These are phyloP conservation scores for Psophia crepitans DNA, from an alignment of 2,113 vertebrate species.

Conservation along the genomic window DNA sequence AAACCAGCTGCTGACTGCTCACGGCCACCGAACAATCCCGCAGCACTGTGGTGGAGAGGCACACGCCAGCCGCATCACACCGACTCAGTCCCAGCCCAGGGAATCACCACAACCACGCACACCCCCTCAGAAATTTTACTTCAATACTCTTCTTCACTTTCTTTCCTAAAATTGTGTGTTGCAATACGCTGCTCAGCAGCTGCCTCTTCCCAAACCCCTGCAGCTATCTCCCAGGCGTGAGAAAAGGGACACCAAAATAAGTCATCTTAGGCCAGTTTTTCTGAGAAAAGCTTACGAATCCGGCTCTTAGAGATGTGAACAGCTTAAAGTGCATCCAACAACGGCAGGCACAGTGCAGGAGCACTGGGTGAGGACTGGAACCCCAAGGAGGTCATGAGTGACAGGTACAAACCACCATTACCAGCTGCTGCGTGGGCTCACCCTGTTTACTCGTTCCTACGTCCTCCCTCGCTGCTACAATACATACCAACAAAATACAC, in stretches of 20 bases:
- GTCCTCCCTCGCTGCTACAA: neutral
- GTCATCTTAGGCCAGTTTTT: neutral
- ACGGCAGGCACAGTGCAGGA: neutral
- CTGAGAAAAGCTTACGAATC: neutral
- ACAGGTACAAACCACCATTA: neutral
- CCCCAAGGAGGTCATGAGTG: neutral
- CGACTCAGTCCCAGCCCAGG: accelerated
- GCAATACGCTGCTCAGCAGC: neutral
- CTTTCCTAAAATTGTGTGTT: neutral
- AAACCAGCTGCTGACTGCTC: neutral
- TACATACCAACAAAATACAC: neutral
- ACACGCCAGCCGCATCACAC: neutral
- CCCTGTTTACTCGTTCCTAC: accelerated
- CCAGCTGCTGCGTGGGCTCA: neutral
- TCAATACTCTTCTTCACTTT: neutral
- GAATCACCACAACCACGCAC: accelerated
- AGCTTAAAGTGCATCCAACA: neutral
- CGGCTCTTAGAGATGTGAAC: accelerated
- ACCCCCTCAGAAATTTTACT: neutral
- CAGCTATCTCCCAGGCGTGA: neutral
- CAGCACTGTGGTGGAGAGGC: neutral
- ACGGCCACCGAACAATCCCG: accelerated
- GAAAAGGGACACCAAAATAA: neutral
- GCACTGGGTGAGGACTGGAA: neutral
- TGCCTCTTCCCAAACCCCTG: neutral